These are phyloP conservation scores for Agrotis exclamationis DNA, from an alignment of 2,888 invertebrate genomes.

Conservation along the genomic window DNA sequence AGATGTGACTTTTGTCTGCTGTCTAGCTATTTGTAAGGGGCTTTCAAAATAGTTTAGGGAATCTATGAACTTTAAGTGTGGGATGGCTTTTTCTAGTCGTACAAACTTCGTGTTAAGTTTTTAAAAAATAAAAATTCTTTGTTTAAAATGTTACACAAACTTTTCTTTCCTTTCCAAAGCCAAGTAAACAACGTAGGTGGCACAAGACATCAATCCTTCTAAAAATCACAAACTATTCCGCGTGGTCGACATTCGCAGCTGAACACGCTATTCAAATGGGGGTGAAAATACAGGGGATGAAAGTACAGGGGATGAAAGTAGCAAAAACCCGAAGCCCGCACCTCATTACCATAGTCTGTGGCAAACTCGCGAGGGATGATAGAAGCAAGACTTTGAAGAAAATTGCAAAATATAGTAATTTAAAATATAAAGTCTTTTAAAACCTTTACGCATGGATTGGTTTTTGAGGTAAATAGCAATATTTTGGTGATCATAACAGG, in stretches of 20 bases:
- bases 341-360: conserved; percentile 82
- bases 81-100: not conserved
- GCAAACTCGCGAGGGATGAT: conserved; percentile 68
- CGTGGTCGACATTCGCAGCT: conserved; percentile 67
- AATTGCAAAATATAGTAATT: conserved; percentile 62
- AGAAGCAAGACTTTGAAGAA: conserved; percentile 64
- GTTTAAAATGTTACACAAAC: not conserved
- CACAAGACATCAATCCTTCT: conserved; percentile 64
- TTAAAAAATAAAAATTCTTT: not conserved
- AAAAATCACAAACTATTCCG: conserved; percentile 68
- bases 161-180: not conserved
- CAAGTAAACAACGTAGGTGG: conserved; percentile 38
- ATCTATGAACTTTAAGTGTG: not conserved
- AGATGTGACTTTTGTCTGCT: not conserved
- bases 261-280: conserved; percentile 79
- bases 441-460: conserved; percentile 28
- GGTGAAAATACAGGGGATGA: conserved; percentile 65
- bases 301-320: conserved; percentile 74
- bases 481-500: conserved; percentile 11
- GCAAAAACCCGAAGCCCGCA: conserved; percentile 80
- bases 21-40: not conserved
- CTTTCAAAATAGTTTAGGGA: not conserved
- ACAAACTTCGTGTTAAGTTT: not conserved
- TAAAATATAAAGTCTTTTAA: conserved; percentile 52
- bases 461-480: conserved; percentile 45